Percentiles rank a stretch among this genome's conserved stretches.
phyloP scores from a whole-genome alignment of 2,888 invertebrate genomes.

The Strigamia crassipes region DNA sequence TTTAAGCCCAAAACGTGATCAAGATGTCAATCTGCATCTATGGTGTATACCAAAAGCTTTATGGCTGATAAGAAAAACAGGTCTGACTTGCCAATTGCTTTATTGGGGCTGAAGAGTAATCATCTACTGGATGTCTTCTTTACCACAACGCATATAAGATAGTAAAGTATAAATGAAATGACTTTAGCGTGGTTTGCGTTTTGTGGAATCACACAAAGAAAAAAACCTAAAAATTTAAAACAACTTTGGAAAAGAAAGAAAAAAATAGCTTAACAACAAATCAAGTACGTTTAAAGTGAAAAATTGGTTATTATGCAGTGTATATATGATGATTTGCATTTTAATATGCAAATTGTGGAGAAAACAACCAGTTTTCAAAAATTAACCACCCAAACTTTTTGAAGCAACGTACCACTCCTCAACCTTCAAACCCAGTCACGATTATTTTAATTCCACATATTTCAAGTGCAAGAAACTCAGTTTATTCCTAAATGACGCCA shows the following conservation, averaged over 20 bases:
- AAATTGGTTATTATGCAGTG: background rate
- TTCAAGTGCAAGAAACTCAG: conserved; percentile 21
- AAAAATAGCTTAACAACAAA: no score
- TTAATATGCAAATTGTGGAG: conserved; percentile 2
- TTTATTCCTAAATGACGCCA: conserved; percentile 16
- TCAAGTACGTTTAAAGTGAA: background rate
- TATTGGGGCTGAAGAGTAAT: conserved; percentile 16
- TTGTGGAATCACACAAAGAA: background rate
- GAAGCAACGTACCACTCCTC: conserved; percentile 12
- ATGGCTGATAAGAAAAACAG: conserved; percentile 21
- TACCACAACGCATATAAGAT: background rate
- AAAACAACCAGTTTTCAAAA: conserved; percentile 21
- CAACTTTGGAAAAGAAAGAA: no score
- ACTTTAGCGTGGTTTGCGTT: background rate
- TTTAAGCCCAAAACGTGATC: conserved; percentile 8
- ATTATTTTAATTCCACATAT: conserved; percentile 16
- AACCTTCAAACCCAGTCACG: conserved; percentile 21
- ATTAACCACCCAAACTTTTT: conserved; percentile 15
- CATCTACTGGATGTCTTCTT: conserved; percentile 21
- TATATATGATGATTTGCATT: background rate
- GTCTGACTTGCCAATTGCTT: conserved; percentile 19
- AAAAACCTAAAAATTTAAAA: no score
- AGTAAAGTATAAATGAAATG: background rate
- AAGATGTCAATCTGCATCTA: conserved; percentile 7
- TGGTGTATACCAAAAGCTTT: background rate